These are phyloP conservation scores for Trididemnum nubilum DNA, from an alignment of 23 tunicate species.

Conservation along the genomic window DNA sequence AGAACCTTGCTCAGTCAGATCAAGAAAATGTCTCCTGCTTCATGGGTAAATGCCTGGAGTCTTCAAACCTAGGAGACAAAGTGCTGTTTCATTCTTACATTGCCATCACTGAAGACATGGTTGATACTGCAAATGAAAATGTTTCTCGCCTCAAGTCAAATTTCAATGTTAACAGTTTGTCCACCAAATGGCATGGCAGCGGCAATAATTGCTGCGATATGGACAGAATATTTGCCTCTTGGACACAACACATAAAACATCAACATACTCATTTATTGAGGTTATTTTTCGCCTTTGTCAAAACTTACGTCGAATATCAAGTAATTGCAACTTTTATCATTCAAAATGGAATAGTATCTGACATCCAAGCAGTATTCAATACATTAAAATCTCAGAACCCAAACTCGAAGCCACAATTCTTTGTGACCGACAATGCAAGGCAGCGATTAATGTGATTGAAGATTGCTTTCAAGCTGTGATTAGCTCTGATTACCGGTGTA, in stretches of 20 bases:
- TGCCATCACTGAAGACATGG: background rate
- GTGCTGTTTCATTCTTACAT: constrained; percentile 21
- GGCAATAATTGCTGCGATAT: background rate
- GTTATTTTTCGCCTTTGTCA: constrained; percentile 20
- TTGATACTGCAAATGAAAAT: background rate
- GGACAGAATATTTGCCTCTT: constrained; percentile 22
- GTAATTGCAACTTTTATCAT: constrained; percentile 16
- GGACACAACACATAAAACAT: constrained; percentile 29
- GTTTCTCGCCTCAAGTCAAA: background rate
- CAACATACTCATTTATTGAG: constrained; percentile 9
- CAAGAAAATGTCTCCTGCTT: background rate
- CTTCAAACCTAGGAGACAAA: too few relatives aligned
- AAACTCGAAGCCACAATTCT: constrained; percentile 5
- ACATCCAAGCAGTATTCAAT: background rate
- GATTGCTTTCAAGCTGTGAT: too few relatives aligned
- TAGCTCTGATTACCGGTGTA: too few relatives aligned
- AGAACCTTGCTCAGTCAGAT: constrained; percentile 14
- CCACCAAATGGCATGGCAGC: constrained; percentile 25
- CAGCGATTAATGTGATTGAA: too few relatives aligned
- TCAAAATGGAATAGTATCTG: constrained; percentile 6
- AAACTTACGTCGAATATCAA: constrained; percentile 36
- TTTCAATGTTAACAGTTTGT: constrained; percentile 3
- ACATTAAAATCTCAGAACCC: constrained; percentile 3
- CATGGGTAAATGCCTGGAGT: constrained; percentile 15
- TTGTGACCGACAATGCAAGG: constrained; percentile 26